Conservation (phyloP, 2,113 vertebrate genomes). For the Phyllopteryx taeniolatus region DNA sequence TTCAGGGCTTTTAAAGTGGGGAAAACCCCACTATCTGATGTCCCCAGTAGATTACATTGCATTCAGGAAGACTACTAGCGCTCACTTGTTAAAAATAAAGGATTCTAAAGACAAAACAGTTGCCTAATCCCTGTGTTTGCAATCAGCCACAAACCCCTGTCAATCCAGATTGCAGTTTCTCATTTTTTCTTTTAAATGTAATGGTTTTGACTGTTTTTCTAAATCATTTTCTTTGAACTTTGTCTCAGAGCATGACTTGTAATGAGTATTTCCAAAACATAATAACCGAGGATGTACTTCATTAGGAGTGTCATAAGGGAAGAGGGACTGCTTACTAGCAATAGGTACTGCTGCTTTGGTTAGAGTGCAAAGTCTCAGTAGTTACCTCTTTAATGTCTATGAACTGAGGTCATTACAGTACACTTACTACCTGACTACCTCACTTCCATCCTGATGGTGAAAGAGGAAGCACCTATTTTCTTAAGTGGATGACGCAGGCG, state of each 20-base stretch:
- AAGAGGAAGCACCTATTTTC: too few relatives aligned
- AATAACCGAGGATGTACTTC: neutral
- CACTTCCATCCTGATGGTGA: too few relatives aligned
- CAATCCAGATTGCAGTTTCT: conserved; percentile 61
- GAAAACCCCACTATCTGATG: conserved; percentile 23
- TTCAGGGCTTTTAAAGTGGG: neutral
- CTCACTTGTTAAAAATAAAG: conserved; percentile 34
- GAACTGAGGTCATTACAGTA: too few relatives aligned
- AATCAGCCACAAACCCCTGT: conserved; percentile 53
- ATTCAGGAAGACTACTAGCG: conserved; percentile 16
- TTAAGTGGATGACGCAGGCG: too few relatives aligned
- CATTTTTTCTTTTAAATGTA: neutral
- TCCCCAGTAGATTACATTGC: conserved; percentile 31
- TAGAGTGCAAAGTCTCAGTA: too few relatives aligned
- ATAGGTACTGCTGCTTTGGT: too few relatives aligned
- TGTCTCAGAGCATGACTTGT: neutral
- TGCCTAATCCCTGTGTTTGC: conserved; percentile 54
- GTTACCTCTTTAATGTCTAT: too few relatives aligned
- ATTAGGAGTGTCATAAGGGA: too few relatives aligned
- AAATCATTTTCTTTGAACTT: neutral
- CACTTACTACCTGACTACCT: too few relatives aligned
- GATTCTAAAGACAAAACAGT: conserved; percentile 49
- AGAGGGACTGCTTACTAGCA: too few relatives aligned
- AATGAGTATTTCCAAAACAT: neutral
- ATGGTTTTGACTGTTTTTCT: neutral